A percentile compares a stretch with the other conserved stretches of the same genome.
Conservation (phyloP, 1,140 invertebrate genomes). For the Drosophila ohnishii region DNA sequence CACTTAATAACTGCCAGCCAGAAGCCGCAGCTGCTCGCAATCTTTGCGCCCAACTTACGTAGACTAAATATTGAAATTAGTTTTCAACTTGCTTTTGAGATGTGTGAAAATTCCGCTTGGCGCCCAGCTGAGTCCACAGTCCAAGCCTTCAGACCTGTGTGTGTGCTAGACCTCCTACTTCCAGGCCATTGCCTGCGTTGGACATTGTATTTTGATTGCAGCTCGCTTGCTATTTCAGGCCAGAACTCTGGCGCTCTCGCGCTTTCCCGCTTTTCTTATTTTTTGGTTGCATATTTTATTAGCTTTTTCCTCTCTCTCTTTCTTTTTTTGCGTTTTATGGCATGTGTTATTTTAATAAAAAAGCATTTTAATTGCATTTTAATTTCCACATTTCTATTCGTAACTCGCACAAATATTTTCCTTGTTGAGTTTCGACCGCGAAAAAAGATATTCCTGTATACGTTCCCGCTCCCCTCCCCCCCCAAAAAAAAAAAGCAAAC, state of each 20-base stretch:
- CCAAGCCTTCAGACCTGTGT: not conserved
- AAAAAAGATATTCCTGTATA: conserved; percentile 14
- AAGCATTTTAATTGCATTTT: conserved; percentile 55
- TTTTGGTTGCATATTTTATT: conserved; percentile 55
- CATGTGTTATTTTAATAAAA: conserved; percentile 24
- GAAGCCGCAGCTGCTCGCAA: conserved; percentile 15
- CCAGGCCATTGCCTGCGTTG: conserved; percentile 7
- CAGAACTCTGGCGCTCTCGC: not conserved
- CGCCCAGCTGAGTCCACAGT: conserved; percentile 53
- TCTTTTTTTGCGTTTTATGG: too few species aligned
- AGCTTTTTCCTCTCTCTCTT: conserved; percentile 10
- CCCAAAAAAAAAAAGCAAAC: conserved; percentile 6
- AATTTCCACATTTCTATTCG: conserved; percentile 56
- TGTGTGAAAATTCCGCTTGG: conserved; percentile 56
- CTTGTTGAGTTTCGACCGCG: conserved; percentile 25
- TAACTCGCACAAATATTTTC: conserved; percentile 38
- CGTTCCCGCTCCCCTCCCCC: too few species aligned
- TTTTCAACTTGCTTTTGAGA: conserved; percentile 22
- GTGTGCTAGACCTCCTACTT: not conserved
- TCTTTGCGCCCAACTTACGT: conserved; percentile 28
- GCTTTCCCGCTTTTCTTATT: conserved; percentile 14
- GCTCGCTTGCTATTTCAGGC: conserved; percentile 48
- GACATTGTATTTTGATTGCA: conserved; percentile 52
- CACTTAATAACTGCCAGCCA: conserved; percentile 27
- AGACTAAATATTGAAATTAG: conserved; percentile 55